A percentile compares a stretch with the other conserved stretches of the same genome.
Conservation (phyloP, 2,888 invertebrate genomes). For the Agapostemon virescens region DNA sequence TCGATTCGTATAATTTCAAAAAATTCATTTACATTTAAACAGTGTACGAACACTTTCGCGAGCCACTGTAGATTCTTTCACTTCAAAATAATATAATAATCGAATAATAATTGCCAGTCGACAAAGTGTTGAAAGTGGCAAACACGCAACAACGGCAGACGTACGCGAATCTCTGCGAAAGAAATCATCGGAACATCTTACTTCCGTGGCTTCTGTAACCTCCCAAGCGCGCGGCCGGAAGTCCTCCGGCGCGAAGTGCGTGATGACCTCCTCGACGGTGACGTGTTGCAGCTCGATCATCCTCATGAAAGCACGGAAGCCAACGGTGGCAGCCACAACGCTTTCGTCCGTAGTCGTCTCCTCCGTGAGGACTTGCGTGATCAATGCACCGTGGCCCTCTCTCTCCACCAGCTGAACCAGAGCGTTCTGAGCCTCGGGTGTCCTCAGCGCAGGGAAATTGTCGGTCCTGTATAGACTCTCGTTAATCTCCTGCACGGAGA, state of each 20-base stretch:
- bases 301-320: constrained; percentile 91
- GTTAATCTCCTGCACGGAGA: constrained; percentile 88
- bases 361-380: constrained; percentile 90
- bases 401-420: constrained; percentile 92
- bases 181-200: constrained; percentile 70
- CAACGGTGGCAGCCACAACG: constrained; percentile 89
- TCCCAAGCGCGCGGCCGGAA: constrained; percentile 92
- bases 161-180: not conserved
- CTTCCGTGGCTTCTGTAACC: constrained; percentile 86
- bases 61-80: too few species aligned
- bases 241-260: constrained; percentile 91
- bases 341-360: constrained; percentile 90
- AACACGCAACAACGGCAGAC: not conserved
- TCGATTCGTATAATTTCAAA: too few species aligned
- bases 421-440: constrained; percentile 92
- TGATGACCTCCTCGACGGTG: constrained; percentile 91
- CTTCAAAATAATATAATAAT: too few species aligned
- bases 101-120: too few species aligned
- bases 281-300: constrained; percentile 91
- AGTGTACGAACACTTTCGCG: too few species aligned
- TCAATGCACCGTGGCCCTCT: constrained; percentile 90
- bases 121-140: not conserved
- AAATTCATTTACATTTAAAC: too few species aligned
- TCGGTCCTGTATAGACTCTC: constrained; percentile 88
- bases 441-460: constrained; percentile 89